Percentiles rank a stretch among this genome's conserved stretches.
phyloP scores from a whole-genome alignment of 2,797 vertebrate species.

The Hydrocynus forskahlii region DNA sequence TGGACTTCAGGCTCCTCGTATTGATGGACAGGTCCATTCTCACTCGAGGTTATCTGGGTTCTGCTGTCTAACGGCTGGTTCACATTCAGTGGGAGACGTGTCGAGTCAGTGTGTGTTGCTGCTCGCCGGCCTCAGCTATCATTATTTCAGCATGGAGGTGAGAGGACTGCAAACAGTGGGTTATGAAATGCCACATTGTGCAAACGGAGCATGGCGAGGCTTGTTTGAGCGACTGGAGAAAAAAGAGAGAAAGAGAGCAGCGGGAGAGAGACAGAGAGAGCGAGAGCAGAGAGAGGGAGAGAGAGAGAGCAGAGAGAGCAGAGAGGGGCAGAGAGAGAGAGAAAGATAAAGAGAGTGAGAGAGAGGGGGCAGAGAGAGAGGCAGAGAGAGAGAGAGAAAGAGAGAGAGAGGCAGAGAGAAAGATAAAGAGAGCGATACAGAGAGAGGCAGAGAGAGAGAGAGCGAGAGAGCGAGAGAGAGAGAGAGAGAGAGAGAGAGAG shows the following conservation, averaged over 20 bases:
- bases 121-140: conserved; percentile 22
- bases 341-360: too few relatives aligned
- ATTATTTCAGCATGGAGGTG: conserved; percentile 50
- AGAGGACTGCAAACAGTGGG: conserved; percentile 45
- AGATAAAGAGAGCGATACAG: too few relatives aligned
- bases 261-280: too few relatives aligned
- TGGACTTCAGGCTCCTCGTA: conserved; percentile 15
- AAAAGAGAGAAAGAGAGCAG: too few relatives aligned
- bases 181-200: conserved; percentile 51
- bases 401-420: conserved; percentile 48
- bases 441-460: too few relatives aligned
- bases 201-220: conserved; percentile 40
- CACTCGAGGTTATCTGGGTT: conserved; percentile 6
- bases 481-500: background rate
- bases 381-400: background rate
- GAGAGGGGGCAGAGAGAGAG: conserved; percentile 8
- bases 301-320: too few relatives aligned
- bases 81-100: conserved; percentile 25
- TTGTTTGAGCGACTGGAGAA: conserved; percentile 11
- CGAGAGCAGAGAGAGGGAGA: background rate
- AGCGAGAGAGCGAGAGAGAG: background rate
- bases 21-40: conserved; percentile 27
- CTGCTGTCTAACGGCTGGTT: conserved; percentile 27
- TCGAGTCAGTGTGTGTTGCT: conserved; percentile 32
- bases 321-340: too few relatives aligned